phyloP scores from a whole-genome alignment of 2,113 vertebrate genomes.

The Lagopus muta region DNA sequence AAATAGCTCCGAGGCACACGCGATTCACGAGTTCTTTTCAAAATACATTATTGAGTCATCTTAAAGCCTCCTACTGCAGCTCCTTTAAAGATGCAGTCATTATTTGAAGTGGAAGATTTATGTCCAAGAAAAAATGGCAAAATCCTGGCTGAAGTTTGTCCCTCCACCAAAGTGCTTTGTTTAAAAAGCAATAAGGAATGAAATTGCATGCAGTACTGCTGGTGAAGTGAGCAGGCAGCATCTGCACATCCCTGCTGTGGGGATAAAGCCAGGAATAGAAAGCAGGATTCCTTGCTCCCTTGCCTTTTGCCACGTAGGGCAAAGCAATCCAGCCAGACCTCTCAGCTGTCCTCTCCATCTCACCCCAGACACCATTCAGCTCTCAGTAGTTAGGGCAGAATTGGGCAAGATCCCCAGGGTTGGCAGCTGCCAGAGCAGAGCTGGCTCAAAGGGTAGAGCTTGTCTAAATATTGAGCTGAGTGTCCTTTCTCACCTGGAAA shows the following conservation, averaged over 20 bases:
- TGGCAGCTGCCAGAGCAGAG: neutral
- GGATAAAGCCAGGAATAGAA: slow-evolving; percentile 50
- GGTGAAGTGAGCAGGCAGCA: neutral
- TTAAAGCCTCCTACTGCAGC: slow-evolving; percentile 69
- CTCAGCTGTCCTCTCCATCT: neutral
- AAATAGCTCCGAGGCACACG: slow-evolving; percentile 72
- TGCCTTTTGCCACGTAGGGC: slow-evolving; percentile 50
- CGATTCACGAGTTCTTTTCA: slow-evolving; percentile 65
- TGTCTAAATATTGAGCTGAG: neutral
- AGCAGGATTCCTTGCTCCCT: slow-evolving; percentile 21
- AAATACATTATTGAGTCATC: slow-evolving; percentile 70
- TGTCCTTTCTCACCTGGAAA: slow-evolving; percentile 30
- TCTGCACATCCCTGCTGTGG: slow-evolving; percentile 2
- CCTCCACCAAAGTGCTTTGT: neutral
- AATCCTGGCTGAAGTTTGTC: neutral
- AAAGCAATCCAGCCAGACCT: slow-evolving; percentile 34
- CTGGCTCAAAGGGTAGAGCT: slow-evolving; percentile 19
- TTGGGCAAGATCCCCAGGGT: slow-evolving; percentile 35
- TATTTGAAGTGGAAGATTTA: slow-evolving; percentile 47
- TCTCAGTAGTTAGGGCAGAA: slow-evolving; percentile 57
- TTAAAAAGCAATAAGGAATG: neutral
- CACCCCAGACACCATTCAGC: slow-evolving; percentile 20
- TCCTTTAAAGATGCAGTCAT: slow-evolving; percentile 56
- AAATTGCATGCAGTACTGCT: neutral
- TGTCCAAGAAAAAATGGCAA: slow-evolving; percentile 1